Base-by-base conservation (phyloP, 2,888 invertebrate genomes). In the Labia minor region DNA sequence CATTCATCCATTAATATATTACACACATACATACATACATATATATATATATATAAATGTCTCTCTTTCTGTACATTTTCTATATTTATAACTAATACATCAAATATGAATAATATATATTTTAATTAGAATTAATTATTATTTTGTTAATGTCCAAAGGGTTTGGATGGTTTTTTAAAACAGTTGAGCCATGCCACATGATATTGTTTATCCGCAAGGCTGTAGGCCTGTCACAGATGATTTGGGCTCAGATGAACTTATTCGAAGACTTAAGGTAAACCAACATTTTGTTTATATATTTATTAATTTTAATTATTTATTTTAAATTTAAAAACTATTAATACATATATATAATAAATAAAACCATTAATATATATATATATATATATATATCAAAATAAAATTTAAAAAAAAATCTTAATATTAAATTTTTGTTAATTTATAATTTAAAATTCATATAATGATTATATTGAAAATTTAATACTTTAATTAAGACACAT, bases 191-290 rank as follows among this genome's bases (percentile, higher is more conserved):
- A 70, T 70, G 70, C 68, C 70, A 66, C 70, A 72, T 67, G 91
- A 91, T 80, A 91, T 95, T 79, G 83, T 89, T 75, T 97, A 97
- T 83, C 97, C 97, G 75, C 86, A 90, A 76, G 95, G 95, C 77
- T 96, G 96, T 81, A 89, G 94, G 75, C 94, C 95, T 71, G 88
- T 97, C 73, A 89, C 88, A 73, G 96, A 96, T 80, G 95, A 96
- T 81, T 83, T 97, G 69, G 93, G 95, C 70, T 90, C 94, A 26
- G 97, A 98, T 83, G 97, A 98, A 78, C 83, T 98, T 67, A 94
- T 97, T 74, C 85, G 95, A 71, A 84, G 97, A 75, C 85, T 97
- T 64, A 97, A 97, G 87, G 93, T 92, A 80, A 70, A 69, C 68
- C 20, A 19, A 33, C 63, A 26, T 8, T n/a, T n/a, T n/a, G n/a